Base-by-base conservation (phyloP, 2,113 vertebrate genomes). In the Leptocoma aspasia region DNA sequence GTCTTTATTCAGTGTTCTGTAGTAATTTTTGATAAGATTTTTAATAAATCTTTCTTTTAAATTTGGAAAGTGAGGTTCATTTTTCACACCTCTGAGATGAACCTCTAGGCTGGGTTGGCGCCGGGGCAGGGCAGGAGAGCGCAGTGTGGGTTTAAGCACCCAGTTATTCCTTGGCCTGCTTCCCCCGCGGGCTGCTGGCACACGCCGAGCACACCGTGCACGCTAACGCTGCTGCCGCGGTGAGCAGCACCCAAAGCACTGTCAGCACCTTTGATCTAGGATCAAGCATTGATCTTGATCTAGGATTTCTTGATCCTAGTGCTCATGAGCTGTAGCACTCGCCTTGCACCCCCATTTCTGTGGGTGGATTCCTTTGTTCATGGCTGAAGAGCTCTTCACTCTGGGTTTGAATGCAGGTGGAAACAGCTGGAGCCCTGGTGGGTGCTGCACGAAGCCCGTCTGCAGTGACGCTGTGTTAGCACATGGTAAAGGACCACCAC, bases 171-270 rank as follows among this genome's bases (percentile, higher is more conserved):
- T 39, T 39, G 39, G 17, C 30, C 45, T 18, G 24, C n/a, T 41
- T 57, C 33, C n/a, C 22, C 2, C 3, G 30, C 9, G 37, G 27
- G 22, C 4, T 50, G 54, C 35, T 0, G 1, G n/a, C 41, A 33
- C 20, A 13, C 0, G 1, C 21, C 0, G 3, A 37, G n/a, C n/a
- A 65, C 24, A 17, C 42, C 33, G 28, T n/a, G n/a, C n/a, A n/a
- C n/a, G n/a, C n/a, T n/a, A n/a, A n/a, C n/a, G n/a, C n/a, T n/a
- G n/a, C n/a, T n/a, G n/a, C n/a, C n/a, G n/a, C n/a, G n/a, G n/a
- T n/a, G n/a, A n/a, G n/a, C n/a, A n/a, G n/a, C n/a, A n/a, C n/a
- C n/a, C n/a, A n/a, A n/a, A n/a, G n/a, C n/a, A n/a, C n/a, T n/a
- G n/a, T n/a, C n/a, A n/a, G n/a, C n/a, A n/a, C n/a, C n/a, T n/a